phyloP scores from a whole-genome alignment of 2,113 vertebrate species.

The Myotis davidii region DNA sequence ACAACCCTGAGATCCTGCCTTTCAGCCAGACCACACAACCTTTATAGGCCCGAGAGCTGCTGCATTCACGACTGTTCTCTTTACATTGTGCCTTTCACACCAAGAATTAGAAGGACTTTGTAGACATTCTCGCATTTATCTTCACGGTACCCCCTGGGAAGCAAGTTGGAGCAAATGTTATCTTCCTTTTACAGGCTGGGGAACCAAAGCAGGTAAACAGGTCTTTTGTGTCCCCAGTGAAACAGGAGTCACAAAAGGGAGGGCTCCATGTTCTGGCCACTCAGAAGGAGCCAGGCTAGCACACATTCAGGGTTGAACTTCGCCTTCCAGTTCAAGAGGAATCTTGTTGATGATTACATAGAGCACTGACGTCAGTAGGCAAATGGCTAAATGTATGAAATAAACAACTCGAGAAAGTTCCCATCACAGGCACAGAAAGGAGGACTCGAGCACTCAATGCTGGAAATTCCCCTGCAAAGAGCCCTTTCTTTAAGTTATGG shows the following conservation, averaged over 20 bases:
- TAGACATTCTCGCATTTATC: neutral
- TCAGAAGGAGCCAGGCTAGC: neutral
- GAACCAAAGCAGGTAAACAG: conserved; percentile 10
- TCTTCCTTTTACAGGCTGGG: neutral
- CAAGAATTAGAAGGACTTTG: neutral
- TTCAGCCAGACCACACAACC: neutral
- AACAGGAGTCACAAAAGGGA: neutral
- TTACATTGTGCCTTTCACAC: conserved; percentile 19
- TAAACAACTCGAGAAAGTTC: neutral
- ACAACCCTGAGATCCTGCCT: neutral
- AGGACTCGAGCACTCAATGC: neutral
- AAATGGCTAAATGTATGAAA: neutral
- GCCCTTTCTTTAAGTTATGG: neutral
- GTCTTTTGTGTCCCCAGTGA: neutral
- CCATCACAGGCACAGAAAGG: neutral
- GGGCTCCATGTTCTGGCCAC: neutral
- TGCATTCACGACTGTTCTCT: neutral
- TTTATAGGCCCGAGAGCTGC: neutral
- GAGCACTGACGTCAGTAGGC: accelerated
- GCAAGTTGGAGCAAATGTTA: conserved; percentile 37
- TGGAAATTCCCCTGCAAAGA: neutral
- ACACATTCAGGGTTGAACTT: conserved; percentile 12
- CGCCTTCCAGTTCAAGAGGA: conserved; percentile 32
- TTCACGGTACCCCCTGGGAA: conserved; percentile 32
- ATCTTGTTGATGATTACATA: neutral